A percentile compares a stretch with the other conserved stretches of the same genome.
Conservation (phyloP, 2,888 invertebrate genomes). For the Limnephilus auricula region DNA sequence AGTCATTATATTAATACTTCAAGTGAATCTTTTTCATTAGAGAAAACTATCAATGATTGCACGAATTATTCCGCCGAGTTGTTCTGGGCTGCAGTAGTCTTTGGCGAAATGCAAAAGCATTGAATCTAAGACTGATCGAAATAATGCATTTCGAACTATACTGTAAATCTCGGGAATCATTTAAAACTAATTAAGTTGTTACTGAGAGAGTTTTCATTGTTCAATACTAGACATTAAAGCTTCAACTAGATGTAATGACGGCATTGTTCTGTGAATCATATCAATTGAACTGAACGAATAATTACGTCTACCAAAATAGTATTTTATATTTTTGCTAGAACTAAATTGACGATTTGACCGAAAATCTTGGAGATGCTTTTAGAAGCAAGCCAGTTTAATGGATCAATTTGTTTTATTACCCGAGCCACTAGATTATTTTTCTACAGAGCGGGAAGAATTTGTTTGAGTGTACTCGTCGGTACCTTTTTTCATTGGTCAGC, state of each 20-base stretch:
- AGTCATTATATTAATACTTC: too few species aligned
- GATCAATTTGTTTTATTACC: not conserved
- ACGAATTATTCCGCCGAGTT: too few species aligned
- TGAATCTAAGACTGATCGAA: too few species aligned
- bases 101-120: too few species aligned
- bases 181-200: not conserved
- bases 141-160: too few species aligned
- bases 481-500: not conserved
- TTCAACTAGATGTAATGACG: not conserved
- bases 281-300: not conserved
- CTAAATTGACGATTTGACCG: not conserved
- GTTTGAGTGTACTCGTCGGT: not conserved
- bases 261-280: not conserved
- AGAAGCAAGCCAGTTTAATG: not conserved
- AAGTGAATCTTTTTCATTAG: too few species aligned
- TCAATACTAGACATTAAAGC: not conserved
- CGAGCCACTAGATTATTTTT: not conserved
- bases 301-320: not conserved
- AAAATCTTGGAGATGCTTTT: not conserved
- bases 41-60: too few species aligned
- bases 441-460: not conserved
- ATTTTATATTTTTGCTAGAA: not conserved
- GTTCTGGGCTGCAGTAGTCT: too few species aligned
- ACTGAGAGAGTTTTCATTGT: not conserved
- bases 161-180: not conserved